Evolutionary conservation across 2,888 invertebrate genomes (phyloP).

Genomic region (Uloborus plumipes): DNA sequence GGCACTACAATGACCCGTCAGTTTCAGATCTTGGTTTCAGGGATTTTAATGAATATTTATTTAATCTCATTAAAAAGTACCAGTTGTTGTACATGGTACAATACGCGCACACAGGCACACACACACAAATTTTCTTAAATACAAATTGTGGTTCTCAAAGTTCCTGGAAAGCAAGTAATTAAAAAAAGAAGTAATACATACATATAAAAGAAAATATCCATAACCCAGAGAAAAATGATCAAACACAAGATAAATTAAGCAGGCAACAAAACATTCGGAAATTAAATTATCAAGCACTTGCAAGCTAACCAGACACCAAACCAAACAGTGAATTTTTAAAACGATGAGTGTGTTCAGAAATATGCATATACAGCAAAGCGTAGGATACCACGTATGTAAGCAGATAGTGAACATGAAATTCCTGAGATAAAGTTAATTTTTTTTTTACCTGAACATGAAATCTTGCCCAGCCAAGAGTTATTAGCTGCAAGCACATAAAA

Average conservation of each 20-base stretch:
- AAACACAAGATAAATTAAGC: too few relatives aligned
- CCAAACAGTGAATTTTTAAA: too few relatives aligned
- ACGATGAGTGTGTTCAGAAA: too few relatives aligned
- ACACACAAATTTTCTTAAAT: constrained; percentile 23
- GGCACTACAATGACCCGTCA: constrained; percentile 63
- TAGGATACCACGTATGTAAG: constrained; percentile 20
- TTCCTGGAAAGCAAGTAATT: neutral
- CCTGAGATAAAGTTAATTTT: constrained; percentile 51
- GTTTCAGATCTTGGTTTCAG: constrained; percentile 62
- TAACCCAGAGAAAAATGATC: too few relatives aligned
- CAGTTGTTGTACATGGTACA: constrained; percentile 29
- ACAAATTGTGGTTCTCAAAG: constrained; percentile 62
- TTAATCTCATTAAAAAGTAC: constrained; percentile 57
- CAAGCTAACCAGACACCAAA: too few relatives aligned
- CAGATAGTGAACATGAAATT: constrained; percentile 53
- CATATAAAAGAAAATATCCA: too few relatives aligned
- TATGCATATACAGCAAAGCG: neutral
- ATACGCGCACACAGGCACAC: constrained; percentile 25
- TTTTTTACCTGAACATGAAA: neutral
- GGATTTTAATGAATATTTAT: constrained; percentile 30
- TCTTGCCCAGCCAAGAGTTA: too few relatives aligned
- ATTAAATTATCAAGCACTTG: too few relatives aligned
- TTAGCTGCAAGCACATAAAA: too few relatives aligned
- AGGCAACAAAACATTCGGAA: too few relatives aligned
- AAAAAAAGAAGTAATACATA: too few relatives aligned